Conservation (phyloP, 1,140 invertebrate genomes). For the Drosophila pseudoananassae region DNA sequence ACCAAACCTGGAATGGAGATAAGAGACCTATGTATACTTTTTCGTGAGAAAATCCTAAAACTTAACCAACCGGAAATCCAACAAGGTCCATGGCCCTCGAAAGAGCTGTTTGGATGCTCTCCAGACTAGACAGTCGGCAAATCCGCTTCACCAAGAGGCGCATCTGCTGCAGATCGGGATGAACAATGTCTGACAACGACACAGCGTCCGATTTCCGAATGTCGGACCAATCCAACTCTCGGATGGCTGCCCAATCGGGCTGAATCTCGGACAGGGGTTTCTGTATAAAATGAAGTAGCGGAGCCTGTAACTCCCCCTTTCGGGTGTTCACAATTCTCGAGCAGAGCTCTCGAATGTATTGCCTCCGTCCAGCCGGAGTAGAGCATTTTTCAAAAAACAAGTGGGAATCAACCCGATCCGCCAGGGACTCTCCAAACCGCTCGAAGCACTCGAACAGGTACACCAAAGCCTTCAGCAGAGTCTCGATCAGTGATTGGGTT, state of each 20-base stretch:
- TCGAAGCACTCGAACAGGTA: conserved; percentile 58
- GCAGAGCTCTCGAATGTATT: conserved; percentile 49
- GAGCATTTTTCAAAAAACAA: conserved; percentile 26
- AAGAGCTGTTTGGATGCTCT: conserved; percentile 47
- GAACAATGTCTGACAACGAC: conserved; percentile 15
- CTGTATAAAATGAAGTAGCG: conserved; percentile 41
- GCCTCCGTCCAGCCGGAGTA: neutral
- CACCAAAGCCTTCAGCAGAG: conserved; percentile 57
- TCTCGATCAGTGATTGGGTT: conserved; percentile 45
- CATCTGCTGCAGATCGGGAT: conserved; percentile 48
- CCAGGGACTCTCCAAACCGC: conserved; percentile 40
- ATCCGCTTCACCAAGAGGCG: conserved; percentile 55
- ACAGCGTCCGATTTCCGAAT: conserved; percentile 17
- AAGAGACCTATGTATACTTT: neutral
- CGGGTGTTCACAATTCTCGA: conserved; percentile 37
- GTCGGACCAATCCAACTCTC: conserved; percentile 54
- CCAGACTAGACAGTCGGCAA: conserved; percentile 22
- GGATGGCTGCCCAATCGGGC: conserved; percentile 44
- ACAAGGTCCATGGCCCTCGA: conserved; percentile 25
- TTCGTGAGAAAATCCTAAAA: neutral
- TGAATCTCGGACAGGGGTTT: conserved; percentile 45
- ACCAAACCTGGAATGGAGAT: conserved; percentile 35
- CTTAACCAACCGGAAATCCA: conserved; percentile 1
- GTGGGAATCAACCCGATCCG: conserved; percentile 23
- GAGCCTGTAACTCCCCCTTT: conserved; percentile 46